Evolutionary conservation across 2,888 invertebrate genomes (phyloP).

Genomic region (Lycocerus yunnanus): DNA sequence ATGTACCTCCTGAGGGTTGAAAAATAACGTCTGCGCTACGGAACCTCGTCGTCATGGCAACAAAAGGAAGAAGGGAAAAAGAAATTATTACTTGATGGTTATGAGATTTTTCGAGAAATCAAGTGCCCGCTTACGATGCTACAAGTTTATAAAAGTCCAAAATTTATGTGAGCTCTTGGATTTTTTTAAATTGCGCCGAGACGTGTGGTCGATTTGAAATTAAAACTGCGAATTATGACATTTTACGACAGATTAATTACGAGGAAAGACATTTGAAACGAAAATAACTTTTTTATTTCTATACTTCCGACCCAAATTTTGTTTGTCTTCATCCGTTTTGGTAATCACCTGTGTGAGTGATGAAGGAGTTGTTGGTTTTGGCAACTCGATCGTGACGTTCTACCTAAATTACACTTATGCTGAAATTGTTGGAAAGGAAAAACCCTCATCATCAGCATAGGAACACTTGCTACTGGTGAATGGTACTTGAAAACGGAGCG

Average conservation of each 20-base stretch:
- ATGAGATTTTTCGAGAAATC: slow-evolving; percentile 46
- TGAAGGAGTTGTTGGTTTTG: neutral
- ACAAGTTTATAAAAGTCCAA: slow-evolving; percentile 18
- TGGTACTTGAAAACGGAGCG: neutral
- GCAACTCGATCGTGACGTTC: neutral
- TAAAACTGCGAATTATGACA: neutral
- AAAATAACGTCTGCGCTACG: slow-evolving; percentile 8
- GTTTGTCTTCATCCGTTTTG: neutral
- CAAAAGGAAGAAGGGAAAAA: slow-evolving; percentile 45
- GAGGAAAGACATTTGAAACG: neutral
- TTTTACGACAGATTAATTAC: neutral
- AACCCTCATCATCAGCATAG: neutral
- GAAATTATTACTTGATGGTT: slow-evolving; percentile 55
- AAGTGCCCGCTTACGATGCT: slow-evolving; percentile 19
- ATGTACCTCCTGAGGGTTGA: slow-evolving; percentile 3
- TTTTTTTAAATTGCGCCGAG: neutral
- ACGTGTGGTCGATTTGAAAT: neutral
- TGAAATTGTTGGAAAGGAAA: neutral
- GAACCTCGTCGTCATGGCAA: slow-evolving; percentile 26
- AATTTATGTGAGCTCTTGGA: neutral
- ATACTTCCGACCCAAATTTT: slow-evolving; percentile 9
- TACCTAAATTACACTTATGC: neutral
- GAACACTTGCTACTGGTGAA: neutral
- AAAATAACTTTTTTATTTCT: slow-evolving; percentile 12
- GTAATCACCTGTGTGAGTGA: neutral